Base-by-base conservation (phyloP, 2,113 vertebrate species). In the Dascyllus trimaculatus region DNA sequence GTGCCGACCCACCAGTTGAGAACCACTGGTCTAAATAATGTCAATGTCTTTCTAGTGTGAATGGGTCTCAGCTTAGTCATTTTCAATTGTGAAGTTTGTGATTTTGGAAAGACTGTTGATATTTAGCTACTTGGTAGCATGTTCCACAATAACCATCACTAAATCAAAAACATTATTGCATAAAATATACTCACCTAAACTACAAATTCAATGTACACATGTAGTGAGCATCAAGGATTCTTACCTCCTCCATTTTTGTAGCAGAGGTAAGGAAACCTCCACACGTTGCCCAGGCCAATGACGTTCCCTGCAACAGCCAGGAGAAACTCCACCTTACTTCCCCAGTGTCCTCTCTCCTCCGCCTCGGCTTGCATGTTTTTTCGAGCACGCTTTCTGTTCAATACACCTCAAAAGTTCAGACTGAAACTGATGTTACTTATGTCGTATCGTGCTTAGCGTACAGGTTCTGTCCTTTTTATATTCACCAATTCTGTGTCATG, bases 211-310 rank as follows among this genome's bases (percentile, higher is more conserved):
- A 64, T 8, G 40, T 24, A 62, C 18, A 1, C 10, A 0, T 19
- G 10, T 15, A 19, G 3, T 9, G 21, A 25, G 8, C 3, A 11
- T 22, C 0, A 0, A 15, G 9, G 78, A 71, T 71, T 3, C 89
- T 87, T 88, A 95, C 95, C 95, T 9, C 94, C 95, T 70, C 94
- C 94, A 24, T 95, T 94, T 84, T 92, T 95, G 75, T 95, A 95
- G 82, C 95, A 95, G 48, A 95, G 92, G 61, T 95, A 92, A 2
- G 94, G 94, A 78, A 95, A 95, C 69, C 93, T 92, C 95, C 95
- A 95, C 32, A 95, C 93, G 1, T 95, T 95, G 29, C 94, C 94
- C 49, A 95, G 64, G 18, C 94, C 92, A 0, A 95, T 88, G 18
- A 94, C 77, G 61, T 93, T 89, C 60, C 95, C 95, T 0, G 92